Evolutionary conservation across 2,888 invertebrate species (phyloP).

Genomic region (Linnaemya tessellans): DNA sequence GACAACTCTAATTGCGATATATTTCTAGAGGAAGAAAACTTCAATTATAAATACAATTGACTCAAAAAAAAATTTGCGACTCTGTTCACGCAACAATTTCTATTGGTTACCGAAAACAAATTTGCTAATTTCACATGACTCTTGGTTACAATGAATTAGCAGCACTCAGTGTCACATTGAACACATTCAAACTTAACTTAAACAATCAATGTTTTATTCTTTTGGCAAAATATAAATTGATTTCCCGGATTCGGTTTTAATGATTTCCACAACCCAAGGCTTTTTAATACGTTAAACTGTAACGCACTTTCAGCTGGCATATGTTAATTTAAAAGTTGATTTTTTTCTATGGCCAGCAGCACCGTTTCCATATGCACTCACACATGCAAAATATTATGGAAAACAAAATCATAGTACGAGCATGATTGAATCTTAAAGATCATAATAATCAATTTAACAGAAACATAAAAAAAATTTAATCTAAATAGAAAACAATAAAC

Average conservation of each 20-base stretch:
- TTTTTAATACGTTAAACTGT: constrained; percentile 27
- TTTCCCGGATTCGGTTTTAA: constrained; percentile 63
- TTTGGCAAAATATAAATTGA: constrained; percentile 38
- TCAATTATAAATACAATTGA: too few relatives aligned
- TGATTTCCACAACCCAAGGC: constrained; percentile 63
- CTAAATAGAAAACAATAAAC: constrained; percentile 24
- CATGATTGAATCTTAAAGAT: constrained; percentile 51
- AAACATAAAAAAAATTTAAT: constrained; percentile 34
- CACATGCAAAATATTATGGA: not conserved
- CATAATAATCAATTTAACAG: constrained; percentile 55
- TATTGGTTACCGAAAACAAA: too few relatives aligned
- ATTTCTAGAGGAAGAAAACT: too few relatives aligned
- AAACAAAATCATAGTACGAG: constrained; percentile 16
- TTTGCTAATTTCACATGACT: not conserved
- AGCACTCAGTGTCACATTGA: not conserved
- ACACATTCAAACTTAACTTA: not conserved
- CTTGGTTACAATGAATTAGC: too few relatives aligned
- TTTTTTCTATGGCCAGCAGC: constrained; percentile 20
- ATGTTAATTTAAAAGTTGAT: constrained; percentile 29
- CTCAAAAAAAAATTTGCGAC: too few relatives aligned
- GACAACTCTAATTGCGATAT: too few relatives aligned
- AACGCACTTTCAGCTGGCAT: constrained; percentile 55
- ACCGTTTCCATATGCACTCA: constrained; percentile 15
- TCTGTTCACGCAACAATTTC: too few relatives aligned
- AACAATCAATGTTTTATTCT: constrained; percentile 20